phyloP scores from a whole-genome alignment of 2,888 invertebrate genomes.

The Euplexia lucipara region DNA sequence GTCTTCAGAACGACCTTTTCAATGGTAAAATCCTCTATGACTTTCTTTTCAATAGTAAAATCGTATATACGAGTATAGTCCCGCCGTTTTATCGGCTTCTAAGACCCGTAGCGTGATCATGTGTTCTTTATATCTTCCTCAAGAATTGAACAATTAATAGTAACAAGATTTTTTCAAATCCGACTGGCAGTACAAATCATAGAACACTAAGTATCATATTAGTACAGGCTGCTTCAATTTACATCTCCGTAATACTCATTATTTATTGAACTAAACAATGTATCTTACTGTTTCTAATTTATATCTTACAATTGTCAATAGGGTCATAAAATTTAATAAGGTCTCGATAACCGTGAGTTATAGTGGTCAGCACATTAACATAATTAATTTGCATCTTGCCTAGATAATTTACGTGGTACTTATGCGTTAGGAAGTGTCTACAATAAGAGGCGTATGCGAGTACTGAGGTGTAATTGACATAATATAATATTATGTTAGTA shows the following conservation, averaged over 20 bases:
- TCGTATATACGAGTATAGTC: too few relatives aligned
- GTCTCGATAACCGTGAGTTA: constrained; percentile 61
- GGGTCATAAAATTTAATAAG: constrained; percentile 66
- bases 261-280: constrained; percentile 8
- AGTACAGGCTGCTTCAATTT: too few relatives aligned
- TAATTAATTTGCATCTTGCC: constrained; percentile 34
- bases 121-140: too few relatives aligned
- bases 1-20: background rate
- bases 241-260: constrained; percentile 30
- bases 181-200: too few relatives aligned
- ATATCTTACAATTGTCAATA: constrained; percentile 51
- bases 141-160: too few relatives aligned
- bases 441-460: background rate
- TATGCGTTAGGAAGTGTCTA: background rate
- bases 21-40: background rate
- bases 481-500: too few relatives aligned
- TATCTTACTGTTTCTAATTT: constrained; percentile 14
- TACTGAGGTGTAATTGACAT: too few relatives aligned
- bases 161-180: too few relatives aligned
- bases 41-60: too few relatives aligned
- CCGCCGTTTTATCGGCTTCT: background rate
- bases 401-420: constrained; percentile 32
- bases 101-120: too few relatives aligned
- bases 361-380: constrained; percentile 45
- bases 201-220: too few relatives aligned